A percentile compares a stretch with the other conserved stretches of the same genome.
Evolutionary conservation across 2,888 invertebrate species (phyloP).

Genomic region (Macrosiphum euphorbiae): DNA sequence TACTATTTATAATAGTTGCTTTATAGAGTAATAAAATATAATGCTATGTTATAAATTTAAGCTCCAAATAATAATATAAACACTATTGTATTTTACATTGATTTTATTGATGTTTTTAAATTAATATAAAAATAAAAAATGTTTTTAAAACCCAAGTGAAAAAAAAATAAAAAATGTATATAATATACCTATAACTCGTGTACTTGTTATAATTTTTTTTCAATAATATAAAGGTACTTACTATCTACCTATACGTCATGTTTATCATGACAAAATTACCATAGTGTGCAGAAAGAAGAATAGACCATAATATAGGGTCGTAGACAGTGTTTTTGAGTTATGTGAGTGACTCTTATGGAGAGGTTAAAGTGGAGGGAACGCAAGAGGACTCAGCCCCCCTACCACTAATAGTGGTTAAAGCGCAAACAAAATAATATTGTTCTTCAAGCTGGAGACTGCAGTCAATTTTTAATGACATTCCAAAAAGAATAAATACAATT

Average conservation of each 20-base stretch:
- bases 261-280: neutral
- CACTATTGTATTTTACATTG: conserved; percentile 46
- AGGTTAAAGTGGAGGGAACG: no score
- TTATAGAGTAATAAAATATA: conserved; percentile 43
- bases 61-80: conserved; percentile 34
- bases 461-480: no score
- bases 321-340: neutral
- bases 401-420: no score
- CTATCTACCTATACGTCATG: neutral
- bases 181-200: neutral
- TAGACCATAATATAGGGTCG: neutral
- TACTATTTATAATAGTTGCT: conserved; percentile 35
- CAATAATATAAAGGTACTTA: neutral
- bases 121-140: conserved; percentile 32
- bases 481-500: no score
- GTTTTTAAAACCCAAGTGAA: conserved; percentile 20
- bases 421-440: no score
- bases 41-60: conserved; percentile 46
- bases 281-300: neutral
- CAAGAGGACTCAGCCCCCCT: no score
- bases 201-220: neutral
- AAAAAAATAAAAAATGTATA: conserved; percentile 25
- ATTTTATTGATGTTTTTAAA: conserved; percentile 47
- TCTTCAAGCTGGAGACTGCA: no score
- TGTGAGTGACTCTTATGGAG: neutral